Evolutionary conservation across 2,797 vertebrate genomes (phyloP), one percentile per base, ranked within the genome.

Genomic region (Euthynnus affinis): DNA sequence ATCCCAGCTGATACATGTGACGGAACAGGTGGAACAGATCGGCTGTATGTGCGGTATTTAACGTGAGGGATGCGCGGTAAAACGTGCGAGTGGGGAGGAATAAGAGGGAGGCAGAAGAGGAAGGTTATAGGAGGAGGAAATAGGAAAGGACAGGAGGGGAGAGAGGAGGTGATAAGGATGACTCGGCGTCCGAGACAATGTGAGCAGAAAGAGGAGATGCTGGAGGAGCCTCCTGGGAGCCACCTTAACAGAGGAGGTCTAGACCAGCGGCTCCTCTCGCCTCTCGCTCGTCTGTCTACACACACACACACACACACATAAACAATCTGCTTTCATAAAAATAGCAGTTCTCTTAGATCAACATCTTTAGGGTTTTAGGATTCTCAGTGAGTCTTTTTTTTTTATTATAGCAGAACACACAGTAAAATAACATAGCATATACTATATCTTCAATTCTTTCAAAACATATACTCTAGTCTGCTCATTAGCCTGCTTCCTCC

Each of bases 151-250:
- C 53, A 61, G 70, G 57, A 74, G 79, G 46, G 22, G 82, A 69
- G 63, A 23, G 82, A 69, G 63, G 52, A 32, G 79, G 63, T 74
- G 91, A 93, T 91, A 92, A 91, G 91, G 84, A 56, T 14, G 77
- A 84, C 82, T 90, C 37, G 66, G 84, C 67, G 66, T 85, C 82
- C 52, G 76, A 88, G 87, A 94, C 91, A 93, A 93, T 90, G 84
- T 55, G 51, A 83, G 57, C 14, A 89, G 93, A 93, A 93, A 94
- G 91, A 89, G 82, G 91, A 94, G 93, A 90, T 74, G 89, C 87
- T 84, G 80, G 78, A 84, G 74, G 86, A 84, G 85, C 83, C 93
- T 91, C 91, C 13, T 68, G 93, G 92, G 94, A 94, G 64, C 74
- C 86, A 65, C 87, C 86, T 93, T 81, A 88, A 92, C 91, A 89